Percentiles rank a stretch among this genome's conserved stretches.
Evolutionary conservation across 1,140 invertebrate genomes (phyloP).

Genomic region (Cheumatopsyche charites): DNA sequence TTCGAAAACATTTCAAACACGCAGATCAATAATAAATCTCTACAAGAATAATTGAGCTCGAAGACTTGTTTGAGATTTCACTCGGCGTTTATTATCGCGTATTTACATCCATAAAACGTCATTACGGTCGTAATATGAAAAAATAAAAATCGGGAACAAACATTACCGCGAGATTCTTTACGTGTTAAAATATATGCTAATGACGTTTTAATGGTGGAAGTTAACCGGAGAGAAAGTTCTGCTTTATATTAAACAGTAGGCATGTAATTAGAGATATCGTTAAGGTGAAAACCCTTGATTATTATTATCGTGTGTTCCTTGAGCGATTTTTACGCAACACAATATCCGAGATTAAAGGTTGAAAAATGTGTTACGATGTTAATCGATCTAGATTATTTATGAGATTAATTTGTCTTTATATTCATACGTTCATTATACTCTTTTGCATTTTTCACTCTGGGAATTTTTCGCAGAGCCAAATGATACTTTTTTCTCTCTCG

Average conservation of each 20-base stretch:
- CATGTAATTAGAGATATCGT: constrained; percentile 28
- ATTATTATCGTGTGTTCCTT: background rate
- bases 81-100: constrained; percentile 7
- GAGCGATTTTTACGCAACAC: background rate
- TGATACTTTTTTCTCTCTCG: too few relatives aligned
- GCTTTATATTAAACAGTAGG: constrained; percentile 28
- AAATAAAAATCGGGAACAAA: constrained; percentile 19
- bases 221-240: constrained; percentile 25
- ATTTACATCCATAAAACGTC: constrained; percentile 19
- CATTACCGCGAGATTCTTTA: constrained; percentile 25
- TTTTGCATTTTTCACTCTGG: too few relatives aligned
- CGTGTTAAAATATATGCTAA: constrained; percentile 28
- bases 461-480: too few relatives aligned
- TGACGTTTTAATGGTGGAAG: constrained; percentile 26
- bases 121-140: constrained; percentile 1
- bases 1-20: too few relatives aligned
- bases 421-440: too few relatives aligned
- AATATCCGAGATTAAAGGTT: background rate
- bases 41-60: constrained; percentile 10
- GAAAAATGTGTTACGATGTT: background rate
- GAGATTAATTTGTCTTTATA: too few relatives aligned
- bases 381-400: constrained; percentile 10
- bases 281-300: constrained; percentile 25
- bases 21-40: background rate
- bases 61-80: constrained; percentile 6